phyloP scores from a whole-genome alignment of 1,140 invertebrate species.

The Augochlora pura region DNA sequence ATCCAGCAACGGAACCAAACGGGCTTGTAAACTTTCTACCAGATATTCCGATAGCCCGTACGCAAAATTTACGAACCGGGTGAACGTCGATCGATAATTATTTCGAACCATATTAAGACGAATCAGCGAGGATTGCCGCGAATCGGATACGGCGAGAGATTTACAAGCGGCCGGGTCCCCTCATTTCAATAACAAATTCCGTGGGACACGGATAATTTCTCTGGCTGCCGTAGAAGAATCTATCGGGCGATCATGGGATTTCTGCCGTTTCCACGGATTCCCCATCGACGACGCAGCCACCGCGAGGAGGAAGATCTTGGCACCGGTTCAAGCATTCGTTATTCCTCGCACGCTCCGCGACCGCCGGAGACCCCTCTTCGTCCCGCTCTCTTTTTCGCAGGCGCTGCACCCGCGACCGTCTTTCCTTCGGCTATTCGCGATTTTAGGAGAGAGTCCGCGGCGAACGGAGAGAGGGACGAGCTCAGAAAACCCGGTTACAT shows the following conservation, averaged over 20 bases:
- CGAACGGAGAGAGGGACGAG: neutral
- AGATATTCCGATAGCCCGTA: too few species aligned
- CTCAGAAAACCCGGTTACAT: slow-evolving; percentile 45
- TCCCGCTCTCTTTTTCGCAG: slow-evolving; percentile 29
- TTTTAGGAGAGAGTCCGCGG: slow-evolving; percentile 37
- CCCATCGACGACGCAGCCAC: neutral
- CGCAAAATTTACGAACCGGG: neutral
- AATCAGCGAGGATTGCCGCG: neutral
- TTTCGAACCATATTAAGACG: neutral
- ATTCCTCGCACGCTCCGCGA: slow-evolving; percentile 41
- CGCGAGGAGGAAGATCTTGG: slow-evolving; percentile 60
- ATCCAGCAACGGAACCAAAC: too few species aligned
- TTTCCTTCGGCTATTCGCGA: slow-evolving; percentile 26
- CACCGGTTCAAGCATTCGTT: slow-evolving; percentile 71
- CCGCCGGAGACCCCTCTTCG: slow-evolving; percentile 14
- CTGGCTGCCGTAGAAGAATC: neutral
- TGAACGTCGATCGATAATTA: neutral
- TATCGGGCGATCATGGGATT: slow-evolving; percentile 25
- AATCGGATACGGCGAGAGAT: neutral
- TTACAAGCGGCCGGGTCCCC: neutral
- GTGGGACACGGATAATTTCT: slow-evolving; percentile 10
- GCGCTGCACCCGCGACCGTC: slow-evolving; percentile 1
- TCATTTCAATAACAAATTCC: neutral
- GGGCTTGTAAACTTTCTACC: too few species aligned
- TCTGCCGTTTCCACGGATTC: slow-evolving; percentile 12